A percentile compares a stretch with the other conserved stretches of the same genome.
These are phyloP conservation scores for Troides aeacus DNA, from an alignment of 2,888 invertebrate genomes.

Conservation along the genomic window DNA sequence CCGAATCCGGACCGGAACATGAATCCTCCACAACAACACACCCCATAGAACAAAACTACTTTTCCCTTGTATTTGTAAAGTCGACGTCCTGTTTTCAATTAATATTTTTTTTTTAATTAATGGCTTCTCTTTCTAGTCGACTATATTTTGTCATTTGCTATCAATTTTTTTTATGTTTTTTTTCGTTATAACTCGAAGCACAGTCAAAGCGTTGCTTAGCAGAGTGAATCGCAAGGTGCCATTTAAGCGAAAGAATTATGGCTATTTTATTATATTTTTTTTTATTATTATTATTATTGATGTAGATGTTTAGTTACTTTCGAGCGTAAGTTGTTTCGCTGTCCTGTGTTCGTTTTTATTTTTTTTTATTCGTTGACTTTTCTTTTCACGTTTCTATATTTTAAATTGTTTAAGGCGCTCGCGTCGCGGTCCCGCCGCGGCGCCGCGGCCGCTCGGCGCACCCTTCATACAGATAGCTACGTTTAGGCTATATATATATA, in stretches of 20 bases:
- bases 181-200: slow-evolving; percentile 42
- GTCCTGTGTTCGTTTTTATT: slow-evolving; percentile 67
- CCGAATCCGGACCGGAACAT: slow-evolving; percentile 17
- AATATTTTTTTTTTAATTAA: slow-evolving; percentile 31
- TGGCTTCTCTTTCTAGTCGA: slow-evolving; percentile 43
- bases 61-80: slow-evolving; percentile 35
- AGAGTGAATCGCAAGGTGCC: slow-evolving; percentile 76
- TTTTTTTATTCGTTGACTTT: slow-evolving; percentile 35
- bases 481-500: slow-evolving; percentile 62
- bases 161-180: slow-evolving; percentile 32
- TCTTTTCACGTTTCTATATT: slow-evolving; percentile 43
- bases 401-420: slow-evolving; percentile 32
- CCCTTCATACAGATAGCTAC: slow-evolving; percentile 54
- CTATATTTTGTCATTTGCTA: slow-evolving; percentile 34
- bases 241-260: slow-evolving; percentile 65
- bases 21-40: slow-evolving; percentile 42
- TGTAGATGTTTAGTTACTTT: slow-evolving; percentile 58
- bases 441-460: slow-evolving; percentile 60
- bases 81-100: slow-evolving; percentile 36
- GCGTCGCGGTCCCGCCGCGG: slow-evolving; percentile 49
- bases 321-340: slow-evolving; percentile 58
- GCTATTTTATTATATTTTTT: slow-evolving; percentile 62
- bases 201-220: slow-evolving; percentile 46
- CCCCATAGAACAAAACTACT: slow-evolving; percentile 36
- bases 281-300: slow-evolving; percentile 49